Conservation (phyloP, 2,113 vertebrate species). For the Raja brachyura region DNA sequence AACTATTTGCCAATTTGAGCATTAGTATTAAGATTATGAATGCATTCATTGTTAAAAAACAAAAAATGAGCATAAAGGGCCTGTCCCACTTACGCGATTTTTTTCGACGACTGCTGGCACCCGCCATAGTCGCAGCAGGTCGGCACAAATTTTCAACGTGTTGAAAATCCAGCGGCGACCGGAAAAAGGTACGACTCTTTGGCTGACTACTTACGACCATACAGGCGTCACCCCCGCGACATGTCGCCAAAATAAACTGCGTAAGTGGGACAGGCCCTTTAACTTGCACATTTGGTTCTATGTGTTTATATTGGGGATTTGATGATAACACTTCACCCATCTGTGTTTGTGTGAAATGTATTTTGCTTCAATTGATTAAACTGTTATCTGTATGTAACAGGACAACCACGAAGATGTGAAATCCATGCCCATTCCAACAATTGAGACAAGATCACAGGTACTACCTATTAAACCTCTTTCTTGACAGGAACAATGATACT, state of each 20-base stretch:
- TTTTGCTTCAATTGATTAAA: conserved; percentile 34
- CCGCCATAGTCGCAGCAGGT: too few species aligned
- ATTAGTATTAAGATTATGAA: not conserved
- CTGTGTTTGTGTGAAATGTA: not conserved
- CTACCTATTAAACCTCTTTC: conserved; percentile 39
- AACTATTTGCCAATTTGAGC: not conserved
- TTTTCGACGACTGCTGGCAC: too few species aligned
- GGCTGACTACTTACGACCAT: too few species aligned
- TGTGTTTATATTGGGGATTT: not conserved
- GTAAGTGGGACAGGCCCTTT: too few species aligned
- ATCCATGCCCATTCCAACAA: conserved; percentile 73
- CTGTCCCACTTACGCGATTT: too few species aligned
- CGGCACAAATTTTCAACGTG: too few species aligned
- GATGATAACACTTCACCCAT: not conserved
- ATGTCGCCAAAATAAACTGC: too few species aligned
- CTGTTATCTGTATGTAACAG: conserved; percentile 37
- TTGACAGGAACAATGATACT: conserved; percentile 40
- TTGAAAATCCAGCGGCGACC: too few species aligned
- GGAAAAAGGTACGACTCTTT: too few species aligned
- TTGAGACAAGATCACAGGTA: conserved; percentile 85
- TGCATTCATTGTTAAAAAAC: not conserved
- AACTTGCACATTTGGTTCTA: not conserved
- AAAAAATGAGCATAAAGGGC: not conserved
- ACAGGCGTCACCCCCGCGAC: too few species aligned
- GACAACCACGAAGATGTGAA: conserved; percentile 52